Evolutionary conservation across 2,888 invertebrate species (phyloP).

Genomic region (Galerucella pusilla): DNA sequence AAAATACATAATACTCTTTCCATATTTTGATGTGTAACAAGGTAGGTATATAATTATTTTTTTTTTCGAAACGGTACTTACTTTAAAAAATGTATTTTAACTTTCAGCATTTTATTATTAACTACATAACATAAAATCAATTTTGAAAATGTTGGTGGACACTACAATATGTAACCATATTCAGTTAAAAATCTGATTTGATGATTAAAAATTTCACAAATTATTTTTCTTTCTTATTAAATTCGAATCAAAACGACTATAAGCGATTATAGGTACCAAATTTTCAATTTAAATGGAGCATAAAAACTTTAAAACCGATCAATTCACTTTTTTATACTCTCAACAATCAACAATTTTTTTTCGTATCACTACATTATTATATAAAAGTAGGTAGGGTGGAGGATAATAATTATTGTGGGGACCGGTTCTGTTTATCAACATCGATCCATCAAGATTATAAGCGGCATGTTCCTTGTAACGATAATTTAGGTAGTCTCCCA

Average conservation of each 20-base stretch:
- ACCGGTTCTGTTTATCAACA: conserved; percentile 20
- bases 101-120: too few species aligned
- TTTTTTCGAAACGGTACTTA: too few species aligned
- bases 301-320: conserved; percentile 1
- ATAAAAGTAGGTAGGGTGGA: conserved; percentile 14
- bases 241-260: neutral
- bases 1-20: too few species aligned
- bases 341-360: conserved; percentile 6
- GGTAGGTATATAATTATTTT: too few species aligned
- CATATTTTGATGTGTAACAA: too few species aligned
- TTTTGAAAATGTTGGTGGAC: too few species aligned
- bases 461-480: conserved; percentile 22
- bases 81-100: too few species aligned
- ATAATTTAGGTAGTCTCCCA: conserved; percentile 21
- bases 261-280: neutral
- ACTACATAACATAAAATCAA: too few species aligned
- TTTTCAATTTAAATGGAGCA: neutral
- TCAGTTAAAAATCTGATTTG: neutral
- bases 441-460: conserved; percentile 26
- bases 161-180: too few species aligned
- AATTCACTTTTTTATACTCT: conserved; percentile 1
- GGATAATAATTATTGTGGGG: conserved; percentile 9
- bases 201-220: neutral
- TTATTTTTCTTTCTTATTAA: neutral
- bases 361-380: conserved; percentile 3